Evolutionary conservation across 2,113 vertebrate genomes (phyloP), one percentile per base, ranked within the genome.

Genomic region (Vulpes ferrilata): DNA sequence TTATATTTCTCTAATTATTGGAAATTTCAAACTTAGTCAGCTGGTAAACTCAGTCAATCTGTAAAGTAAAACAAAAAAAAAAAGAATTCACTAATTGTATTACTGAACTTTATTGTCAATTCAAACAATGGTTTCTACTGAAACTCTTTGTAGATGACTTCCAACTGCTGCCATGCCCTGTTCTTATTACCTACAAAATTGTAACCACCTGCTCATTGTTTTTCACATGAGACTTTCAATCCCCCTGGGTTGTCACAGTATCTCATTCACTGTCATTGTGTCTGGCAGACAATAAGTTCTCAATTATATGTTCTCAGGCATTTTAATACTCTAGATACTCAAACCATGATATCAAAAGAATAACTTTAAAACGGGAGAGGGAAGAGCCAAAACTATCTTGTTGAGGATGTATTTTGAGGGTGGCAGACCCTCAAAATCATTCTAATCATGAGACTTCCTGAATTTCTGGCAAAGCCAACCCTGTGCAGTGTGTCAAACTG

Each of bases 1-100:
- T 81, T 78, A n/a, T 64, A 11, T 53, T 80, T 88, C 64, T 88
- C 76, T 85, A 59, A 84, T 57, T 3, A 19, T 43, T 71, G 22
- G 51, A 94, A 94, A 93, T 85, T 53, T 76, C 73, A 9, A 95
- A 69, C 32, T 83, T 30, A 23, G 22, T 89, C n/a, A 76, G 27
- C 38, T 83, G 51, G 4, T 67, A 89, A 92, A 80, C 53, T 51
- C 48, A 64, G 25, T 5, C 32, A 60, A 55, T 60, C 16, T 92
- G 27, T 17, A 30, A 51, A 69, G 15, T 55, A 38, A 15, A 71
- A n/a, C 59, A n/a, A n/a, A 32, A 62, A 73, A 20, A 48, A 16
- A 2, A 12, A 62, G 35, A 85, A 64, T 15, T 6, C 8, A 30
- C 25, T 60, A 81, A 84, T 35, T 84, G 20, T 30, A 67, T 32